Evolutionary conservation across 53 echinoderm and acorn worm species (phyloP).

Genomic region (Temnopleurus reevesii): DNA sequence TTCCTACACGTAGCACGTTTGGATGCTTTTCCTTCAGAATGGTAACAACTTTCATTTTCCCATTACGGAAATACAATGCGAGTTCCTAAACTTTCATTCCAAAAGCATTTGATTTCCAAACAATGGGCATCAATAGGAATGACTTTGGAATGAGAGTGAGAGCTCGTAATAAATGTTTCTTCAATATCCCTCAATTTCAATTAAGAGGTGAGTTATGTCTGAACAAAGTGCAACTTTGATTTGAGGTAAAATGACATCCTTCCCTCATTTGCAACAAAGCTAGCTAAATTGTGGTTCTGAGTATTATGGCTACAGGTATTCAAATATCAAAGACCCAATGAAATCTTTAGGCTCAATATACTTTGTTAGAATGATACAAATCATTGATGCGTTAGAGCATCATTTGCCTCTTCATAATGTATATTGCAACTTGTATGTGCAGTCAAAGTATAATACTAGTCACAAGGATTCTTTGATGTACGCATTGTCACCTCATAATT

Average conservation of each 20-base stretch:
- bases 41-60: background rate
- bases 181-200: background rate
- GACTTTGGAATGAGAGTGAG: background rate
- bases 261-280: background rate
- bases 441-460: too few species aligned
- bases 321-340: background rate
- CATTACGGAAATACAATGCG: background rate
- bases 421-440: too few species aligned
- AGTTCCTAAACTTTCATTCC: background rate
- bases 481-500: conserved; percentile 2
- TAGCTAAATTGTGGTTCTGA: background rate
- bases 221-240: background rate
- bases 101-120: background rate
- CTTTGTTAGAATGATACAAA: too few species aligned
- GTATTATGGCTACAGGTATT: background rate
- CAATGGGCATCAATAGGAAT: background rate
- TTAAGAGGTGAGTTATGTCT: background rate
- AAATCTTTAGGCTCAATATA: too few species aligned
- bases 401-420: too few species aligned
- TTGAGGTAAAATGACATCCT: background rate
- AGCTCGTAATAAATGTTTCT: background rate
- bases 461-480: too few species aligned
- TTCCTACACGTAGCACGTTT: too few species aligned
- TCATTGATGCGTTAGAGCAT: too few species aligned
- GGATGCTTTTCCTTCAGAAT: background rate